Evolutionary conservation across 1,140 invertebrate species (phyloP), one percentile per base, ranked within the genome.

Genomic region (Tachypleus tridentatus): DNA sequence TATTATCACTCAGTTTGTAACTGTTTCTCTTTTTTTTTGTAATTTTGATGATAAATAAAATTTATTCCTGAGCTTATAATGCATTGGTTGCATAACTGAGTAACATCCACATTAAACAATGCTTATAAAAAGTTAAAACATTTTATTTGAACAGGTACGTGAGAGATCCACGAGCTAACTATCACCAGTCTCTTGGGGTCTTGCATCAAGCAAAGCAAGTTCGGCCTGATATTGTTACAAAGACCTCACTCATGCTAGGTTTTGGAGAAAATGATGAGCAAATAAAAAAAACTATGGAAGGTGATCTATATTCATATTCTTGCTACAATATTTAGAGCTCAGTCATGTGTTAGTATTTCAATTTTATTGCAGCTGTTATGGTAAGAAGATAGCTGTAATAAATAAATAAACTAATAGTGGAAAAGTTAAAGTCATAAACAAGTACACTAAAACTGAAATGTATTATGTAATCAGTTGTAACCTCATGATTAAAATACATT

Each of bases 201-300:
- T 77, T 98, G 8, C 78, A 85, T 73, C 82, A 85, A 69, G 94
- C 89, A 0, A 96, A 97, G 79, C 80, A 81, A 64, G 77, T 84
- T 4, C 88, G 90, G 76, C 82, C 86, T 0, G 82, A 87, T 69
- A 75, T 98, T 51, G 84, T 99, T 52, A 99, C 97, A 1, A 99
- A 99, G 79, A 93, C 94, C 3, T 99, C 97, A 1, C 89, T 99
- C 66, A 99, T 99, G 97, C 79, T 99, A 10, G 97, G 97, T 5
- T 79, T 99, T 3, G 96, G 96, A 0, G 97, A 99, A 81, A 91
- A 86, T 2, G 94, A 98, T 74, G 83, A 87, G 62, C 86, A 98
- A 82, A 80, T 98, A 6, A 80, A 87, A 73, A 84, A 90, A 79
- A 92, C 93, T 6, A 83, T 98, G 81, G 82, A 82, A 79, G 86